These are phyloP conservation scores for Sinelater perroti DNA, from an alignment of 2,888 invertebrate species.

Conservation along the genomic window DNA sequence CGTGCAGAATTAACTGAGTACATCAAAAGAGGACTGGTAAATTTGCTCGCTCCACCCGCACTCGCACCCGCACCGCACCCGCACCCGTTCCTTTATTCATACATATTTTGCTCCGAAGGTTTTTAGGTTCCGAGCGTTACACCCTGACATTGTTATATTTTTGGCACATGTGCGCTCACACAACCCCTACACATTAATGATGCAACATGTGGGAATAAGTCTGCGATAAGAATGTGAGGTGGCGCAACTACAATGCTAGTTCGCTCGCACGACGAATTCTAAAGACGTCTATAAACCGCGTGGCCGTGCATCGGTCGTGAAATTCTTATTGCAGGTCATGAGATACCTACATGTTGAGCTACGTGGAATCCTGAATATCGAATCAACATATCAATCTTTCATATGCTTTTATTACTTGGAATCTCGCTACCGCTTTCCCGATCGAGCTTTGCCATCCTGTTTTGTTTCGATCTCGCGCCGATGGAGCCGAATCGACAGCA, in stretches of 20 bases:
- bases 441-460: neutral
- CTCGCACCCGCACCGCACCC: too few relatives aligned
- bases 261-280: conserved; percentile 30
- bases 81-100: conserved; percentile 23
- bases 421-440: conserved; percentile 2
- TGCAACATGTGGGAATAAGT: conserved; percentile 39
- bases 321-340: conserved; percentile 27
- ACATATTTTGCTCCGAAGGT: conserved; percentile 17
- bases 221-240: conserved; percentile 31
- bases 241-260: conserved; percentile 21
- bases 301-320: conserved; percentile 27
- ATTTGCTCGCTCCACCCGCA: conserved; percentile 34
- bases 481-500: conserved; percentile 30
- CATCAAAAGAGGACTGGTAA: conserved; percentile 37
- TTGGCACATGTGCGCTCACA: conserved; percentile 39
- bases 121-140: conserved; percentile 25
- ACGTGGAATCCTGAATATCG: conserved; percentile 36
- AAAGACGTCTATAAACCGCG: conserved; percentile 22
- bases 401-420: conserved; percentile 19
- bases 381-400: conserved; percentile 38
- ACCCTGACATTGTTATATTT: conserved; percentile 38
- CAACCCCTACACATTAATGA: conserved; percentile 38
- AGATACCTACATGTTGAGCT: conserved; percentile 26
- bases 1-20: conserved; percentile 53
- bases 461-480: conserved; percentile 8